These are phyloP conservation scores for Platysternon megacephalum DNA, from an alignment of 2,113 vertebrate species.

Conservation along the genomic window DNA sequence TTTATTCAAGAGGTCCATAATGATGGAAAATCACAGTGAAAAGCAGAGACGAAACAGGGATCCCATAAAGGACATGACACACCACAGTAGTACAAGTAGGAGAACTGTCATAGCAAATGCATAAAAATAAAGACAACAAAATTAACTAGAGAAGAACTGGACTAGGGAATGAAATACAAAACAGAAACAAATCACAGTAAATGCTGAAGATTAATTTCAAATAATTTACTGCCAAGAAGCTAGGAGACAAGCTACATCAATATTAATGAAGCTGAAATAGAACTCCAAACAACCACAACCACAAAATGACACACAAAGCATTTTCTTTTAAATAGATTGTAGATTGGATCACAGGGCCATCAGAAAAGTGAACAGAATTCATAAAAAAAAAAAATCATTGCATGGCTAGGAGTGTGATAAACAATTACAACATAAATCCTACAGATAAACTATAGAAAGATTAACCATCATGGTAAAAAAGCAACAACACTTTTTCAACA, in stretches of 20 bases:
- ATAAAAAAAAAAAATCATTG: slow-evolving; percentile 63
- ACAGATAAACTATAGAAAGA: slow-evolving; percentile 51
- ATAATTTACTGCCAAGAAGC: slow-evolving; percentile 74
- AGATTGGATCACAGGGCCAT: slow-evolving; percentile 78
- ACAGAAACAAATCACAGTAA: slow-evolving; percentile 77
- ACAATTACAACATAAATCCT: slow-evolving; percentile 71
- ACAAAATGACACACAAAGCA: slow-evolving; percentile 72
- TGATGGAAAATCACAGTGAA: slow-evolving; percentile 86
- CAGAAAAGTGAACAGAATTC: slow-evolving; percentile 73
- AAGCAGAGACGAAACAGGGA: slow-evolving; percentile 78
- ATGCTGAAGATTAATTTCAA: slow-evolving; percentile 81
- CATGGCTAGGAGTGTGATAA: slow-evolving; percentile 67
- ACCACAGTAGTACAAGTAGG: slow-evolving; percentile 74
- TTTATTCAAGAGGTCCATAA: slow-evolving; percentile 88
- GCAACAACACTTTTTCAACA: slow-evolving; percentile 47
- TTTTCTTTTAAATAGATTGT: slow-evolving; percentile 81
- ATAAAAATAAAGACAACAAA: slow-evolving; percentile 83
- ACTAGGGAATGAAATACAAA: slow-evolving; percentile 59
- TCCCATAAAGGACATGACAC: slow-evolving; percentile 79
- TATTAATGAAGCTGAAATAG: slow-evolving; percentile 84
- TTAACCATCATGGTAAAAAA: slow-evolving; percentile 50
- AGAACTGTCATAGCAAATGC: slow-evolving; percentile 73
- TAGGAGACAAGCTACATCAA: slow-evolving; percentile 77
- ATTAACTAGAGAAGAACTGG: slow-evolving; percentile 79
- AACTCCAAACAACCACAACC: slow-evolving; percentile 67